Base-by-base conservation (phyloP, 2,797 vertebrate genomes). In the Bovichtus variegatus region DNA sequence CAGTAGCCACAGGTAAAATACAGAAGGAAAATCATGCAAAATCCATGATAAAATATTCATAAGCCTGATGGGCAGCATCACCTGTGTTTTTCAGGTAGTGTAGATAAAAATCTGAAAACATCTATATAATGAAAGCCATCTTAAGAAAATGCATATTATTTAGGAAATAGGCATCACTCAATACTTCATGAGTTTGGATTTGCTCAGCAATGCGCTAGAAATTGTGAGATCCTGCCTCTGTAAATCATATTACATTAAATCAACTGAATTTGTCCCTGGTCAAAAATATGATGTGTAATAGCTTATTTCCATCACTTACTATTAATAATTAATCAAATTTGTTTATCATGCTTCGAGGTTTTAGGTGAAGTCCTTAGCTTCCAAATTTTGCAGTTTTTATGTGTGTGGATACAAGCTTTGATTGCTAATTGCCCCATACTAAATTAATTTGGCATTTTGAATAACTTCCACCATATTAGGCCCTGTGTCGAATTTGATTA, bases 1-100 rank as follows among this genome's bases (percentile, higher is more conserved):
- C 40, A 68, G 5, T 15, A 62, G 38, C 47, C 50, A 75, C 23
- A 65, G 34, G 10, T 44, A 36, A 74, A 75, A 61, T 12, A 55
- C 19, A 63, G 5, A 41, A 44, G 3, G 18, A 36, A 54, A 68
- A 77, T 75, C 23, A 60, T 7, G 38, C n/a, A n/a, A n/a, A n/a
- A n/a, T n/a, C 36, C 21, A 9, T 40, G 16, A 58, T 59, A 38
- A 74, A 71, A 54, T 16, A 71, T 18, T 29, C 6, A 51, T 50
- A 11, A 58, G 49, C n/a, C 15, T 36, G 15, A 27, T 27, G 46
- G 5, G 25, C 29, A 53, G 13, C 10, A 27, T 43, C 9, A 15
- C 16, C 25, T n/a, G 34, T 19, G 10, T 44, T 34, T n/a, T 54
- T 50, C 6, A 61, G 16, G 23, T 27, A 3, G 5, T 44, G 10